A percentile compares a stretch with the other conserved stretches of the same genome.
These are phyloP conservation scores for Procambarus virginalis DNA, from an alignment of 1,140 invertebrate genomes.

Conservation along the genomic window DNA sequence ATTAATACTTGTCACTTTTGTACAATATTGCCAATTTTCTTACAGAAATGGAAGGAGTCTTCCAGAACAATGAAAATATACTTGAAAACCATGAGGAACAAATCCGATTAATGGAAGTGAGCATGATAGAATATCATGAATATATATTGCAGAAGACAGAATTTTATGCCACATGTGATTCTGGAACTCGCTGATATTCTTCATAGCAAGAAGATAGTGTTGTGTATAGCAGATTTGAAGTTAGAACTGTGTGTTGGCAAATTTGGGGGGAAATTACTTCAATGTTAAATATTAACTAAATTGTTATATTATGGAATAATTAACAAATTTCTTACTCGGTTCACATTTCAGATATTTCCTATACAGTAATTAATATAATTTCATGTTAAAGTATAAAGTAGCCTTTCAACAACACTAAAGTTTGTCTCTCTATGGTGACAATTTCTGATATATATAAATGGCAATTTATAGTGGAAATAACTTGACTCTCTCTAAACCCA, in stretches of 20 bases:
- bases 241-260: not conserved
- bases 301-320: not conserved
- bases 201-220: not conserved
- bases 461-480: too few relatives aligned
- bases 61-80: slow-evolving; percentile 23
- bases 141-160: slow-evolving; percentile 28
- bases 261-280: not conserved
- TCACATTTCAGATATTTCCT: not conserved
- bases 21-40: not conserved
- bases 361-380: not conserved
- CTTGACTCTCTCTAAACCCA: not conserved
- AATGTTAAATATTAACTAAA: not conserved
- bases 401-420: not conserved
- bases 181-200: slow-evolving; percentile 14
- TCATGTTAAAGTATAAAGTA: not conserved
- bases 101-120: slow-evolving; percentile 24
- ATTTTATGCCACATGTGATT: slow-evolving; percentile 45
- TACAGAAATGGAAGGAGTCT: slow-evolving; percentile 36
- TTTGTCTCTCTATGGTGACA: not conserved
- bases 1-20: not conserved
- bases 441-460: not conserved
- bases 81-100: slow-evolving; percentile 23
- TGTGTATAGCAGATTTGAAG: not conserved
- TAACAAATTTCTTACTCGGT: not conserved
- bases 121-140: slow-evolving; percentile 44